Conservation (phyloP, 2,113 vertebrate genomes). For the Saguinus imperator region DNA sequence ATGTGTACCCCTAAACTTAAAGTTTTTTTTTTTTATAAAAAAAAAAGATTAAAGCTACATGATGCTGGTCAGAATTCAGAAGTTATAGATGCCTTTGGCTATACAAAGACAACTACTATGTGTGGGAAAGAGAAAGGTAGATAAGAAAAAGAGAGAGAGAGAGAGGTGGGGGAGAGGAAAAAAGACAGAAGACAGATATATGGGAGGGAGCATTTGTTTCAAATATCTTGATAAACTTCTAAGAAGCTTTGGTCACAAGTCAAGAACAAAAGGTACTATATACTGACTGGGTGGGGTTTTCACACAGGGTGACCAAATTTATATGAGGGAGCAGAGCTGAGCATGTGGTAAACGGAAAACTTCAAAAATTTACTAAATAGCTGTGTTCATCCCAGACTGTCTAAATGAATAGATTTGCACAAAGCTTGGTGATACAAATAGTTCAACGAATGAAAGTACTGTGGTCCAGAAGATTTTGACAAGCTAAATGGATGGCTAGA, state of each 20-base stretch:
- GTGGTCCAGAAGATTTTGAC: background rate
- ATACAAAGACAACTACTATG: background rate
- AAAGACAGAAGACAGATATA: background rate
- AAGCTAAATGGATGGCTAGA: background rate
- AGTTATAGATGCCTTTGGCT: background rate
- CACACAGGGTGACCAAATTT: background rate
- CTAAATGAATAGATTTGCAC: background rate
- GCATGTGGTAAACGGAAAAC: background rate
- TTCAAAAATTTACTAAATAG: background rate
- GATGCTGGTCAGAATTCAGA: background rate
- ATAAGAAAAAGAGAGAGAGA: background rate
- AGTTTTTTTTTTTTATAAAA: no score
- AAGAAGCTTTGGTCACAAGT: background rate
- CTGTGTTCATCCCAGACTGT: background rate
- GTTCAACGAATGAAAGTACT: background rate
- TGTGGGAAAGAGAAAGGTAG: background rate
- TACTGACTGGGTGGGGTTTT: background rate
- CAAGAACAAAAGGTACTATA: background rate
- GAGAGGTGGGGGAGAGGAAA: background rate
- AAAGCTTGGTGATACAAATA: background rate
- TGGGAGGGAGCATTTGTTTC: background rate
- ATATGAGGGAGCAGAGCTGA: background rate
- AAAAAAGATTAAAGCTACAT: background rate
- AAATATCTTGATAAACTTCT: background rate
- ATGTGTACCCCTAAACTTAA: no score